Conservation (phyloP, 1,140 invertebrate species). For the Orchesella cincta region DNA sequence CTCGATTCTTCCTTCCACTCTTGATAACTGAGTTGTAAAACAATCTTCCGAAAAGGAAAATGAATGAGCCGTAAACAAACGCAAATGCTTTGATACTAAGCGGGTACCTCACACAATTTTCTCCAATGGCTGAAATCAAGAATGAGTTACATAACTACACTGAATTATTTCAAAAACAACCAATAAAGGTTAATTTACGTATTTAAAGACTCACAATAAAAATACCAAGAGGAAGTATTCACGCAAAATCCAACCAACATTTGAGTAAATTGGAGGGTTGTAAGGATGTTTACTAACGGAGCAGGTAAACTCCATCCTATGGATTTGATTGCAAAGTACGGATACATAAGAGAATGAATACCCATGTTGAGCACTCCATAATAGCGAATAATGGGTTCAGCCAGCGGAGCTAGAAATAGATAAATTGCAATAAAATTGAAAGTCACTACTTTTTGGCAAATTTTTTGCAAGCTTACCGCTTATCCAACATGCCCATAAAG, state of each 20-base stretch:
- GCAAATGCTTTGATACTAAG: not conserved
- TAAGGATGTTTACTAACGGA: conserved; percentile 87
- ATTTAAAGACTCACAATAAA: conserved; percentile 56
- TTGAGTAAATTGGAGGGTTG: conserved; percentile 84
- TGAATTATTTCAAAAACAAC: not conserved
- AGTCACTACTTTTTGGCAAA: too few relatives aligned
- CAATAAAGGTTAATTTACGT: not conserved
- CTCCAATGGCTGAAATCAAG: not conserved
- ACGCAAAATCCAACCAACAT: conserved; percentile 91
- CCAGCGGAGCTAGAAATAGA: not conserved
- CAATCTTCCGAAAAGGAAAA: not conserved
- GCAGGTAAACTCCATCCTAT: conserved; percentile 82
- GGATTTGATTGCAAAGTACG: conserved; percentile 57
- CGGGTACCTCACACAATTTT: not conserved
- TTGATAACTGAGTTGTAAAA: conserved; percentile 1
- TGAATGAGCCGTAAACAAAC: not conserved
- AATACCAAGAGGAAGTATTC: conserved; percentile 81
- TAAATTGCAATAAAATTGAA: not conserved
- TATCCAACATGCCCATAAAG: not conserved
- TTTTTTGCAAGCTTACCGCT: not conserved
- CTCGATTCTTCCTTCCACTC: not conserved
- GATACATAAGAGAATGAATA: conserved; percentile 22
- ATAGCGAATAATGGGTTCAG: not conserved
- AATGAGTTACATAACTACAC: too few relatives aligned
- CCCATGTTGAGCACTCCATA: conserved; percentile 2